Percentiles rank a stretch among this genome's conserved stretches.
phyloP scores from a whole-genome alignment of 1,140 invertebrate genomes.

The Bombus haemorrhoidalis region DNA sequence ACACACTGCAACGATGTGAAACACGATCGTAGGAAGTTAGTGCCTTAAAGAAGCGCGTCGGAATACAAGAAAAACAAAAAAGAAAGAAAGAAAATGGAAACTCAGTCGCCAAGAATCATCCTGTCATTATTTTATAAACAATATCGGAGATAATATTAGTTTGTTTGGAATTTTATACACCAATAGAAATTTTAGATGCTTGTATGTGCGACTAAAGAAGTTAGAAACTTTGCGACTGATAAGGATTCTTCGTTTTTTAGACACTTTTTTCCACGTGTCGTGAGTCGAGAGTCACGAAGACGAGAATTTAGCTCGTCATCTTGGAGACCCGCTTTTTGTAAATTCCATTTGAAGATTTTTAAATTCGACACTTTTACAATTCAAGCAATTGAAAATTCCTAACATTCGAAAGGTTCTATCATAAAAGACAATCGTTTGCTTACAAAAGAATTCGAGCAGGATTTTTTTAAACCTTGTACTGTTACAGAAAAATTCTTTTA shows the following conservation, averaged over 20 bases:
- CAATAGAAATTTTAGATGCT: background rate
- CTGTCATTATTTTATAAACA: slow-evolving; percentile 16
- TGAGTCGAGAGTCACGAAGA: slow-evolving; percentile 12
- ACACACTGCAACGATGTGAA: slow-evolving; percentile 20
- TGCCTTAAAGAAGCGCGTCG: slow-evolving; percentile 55
- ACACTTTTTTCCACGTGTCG: slow-evolving; percentile 28
- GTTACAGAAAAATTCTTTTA: background rate
- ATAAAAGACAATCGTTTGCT: too few relatives aligned
- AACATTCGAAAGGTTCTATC: too few relatives aligned
- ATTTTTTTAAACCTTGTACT: background rate
- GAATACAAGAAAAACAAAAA: background rate
- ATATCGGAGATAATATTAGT: background rate
- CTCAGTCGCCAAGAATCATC: background rate
- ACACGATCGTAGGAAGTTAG: slow-evolving; percentile 49
- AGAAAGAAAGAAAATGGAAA: background rate
- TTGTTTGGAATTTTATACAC: background rate
- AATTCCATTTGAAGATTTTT: background rate
- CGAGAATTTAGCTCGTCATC: slow-evolving; percentile 27
- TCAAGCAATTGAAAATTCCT: background rate
- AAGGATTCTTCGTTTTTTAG: background rate
- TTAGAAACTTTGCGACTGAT: background rate
- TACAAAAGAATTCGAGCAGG: too few relatives aligned
- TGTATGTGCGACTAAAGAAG: too few relatives aligned
- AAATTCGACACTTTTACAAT: background rate
- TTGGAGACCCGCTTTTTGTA: background rate